Base-by-base conservation (phyloP, 23 tunicate species). In the Corella eumyota region DNA sequence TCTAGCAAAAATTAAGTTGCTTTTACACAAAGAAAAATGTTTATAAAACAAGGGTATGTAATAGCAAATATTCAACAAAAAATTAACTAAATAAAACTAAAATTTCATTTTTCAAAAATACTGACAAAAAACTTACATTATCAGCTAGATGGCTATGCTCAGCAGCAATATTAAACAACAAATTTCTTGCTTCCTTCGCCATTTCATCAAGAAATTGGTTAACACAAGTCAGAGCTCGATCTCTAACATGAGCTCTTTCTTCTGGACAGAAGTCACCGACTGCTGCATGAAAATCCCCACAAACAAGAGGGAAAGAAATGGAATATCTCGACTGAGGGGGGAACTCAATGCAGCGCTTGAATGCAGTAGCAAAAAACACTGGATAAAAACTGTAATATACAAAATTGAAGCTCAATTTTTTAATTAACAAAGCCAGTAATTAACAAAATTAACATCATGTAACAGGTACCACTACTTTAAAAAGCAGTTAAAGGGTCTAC, bases 181-280 rank as follows among this genome's bases (percentile, higher is more conserved):
- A 44, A 49, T 73, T 90, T 56, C 85, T 55, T 21, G 93, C 90
- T 56, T 83, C 90, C 27, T 82, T 82, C 30, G 98, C 82, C 80
- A 92, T 79, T 13, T 83, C 98, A 15, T 81, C 92, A n/a, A 92
- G 68, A 46, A 82, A 92, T 36, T 81, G 83, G 45, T 80, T 70
- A 67, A 77, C 98, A 32, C 36, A 71, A 36, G 54, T 82, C 52
- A 83, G 67, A 6, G 98, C 76, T 32, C 80, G 66, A 31, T 82
- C 92, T 17, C 78, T 73, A 19, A 92, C 50, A 34, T 71, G 77
- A 33, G 71, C 66, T 9, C 92, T 64, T 52, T 92, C 98, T 53
- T 92, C 98, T 2, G 98, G 98, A 66, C 98, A 92, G 65, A 83
- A 83, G 17, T 92, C 98, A 27, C 67, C 70, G 19, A 83, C 75